Conservation (phyloP, 1,140 invertebrate species). For the Trachymyrmex septentrionalis region DNA sequence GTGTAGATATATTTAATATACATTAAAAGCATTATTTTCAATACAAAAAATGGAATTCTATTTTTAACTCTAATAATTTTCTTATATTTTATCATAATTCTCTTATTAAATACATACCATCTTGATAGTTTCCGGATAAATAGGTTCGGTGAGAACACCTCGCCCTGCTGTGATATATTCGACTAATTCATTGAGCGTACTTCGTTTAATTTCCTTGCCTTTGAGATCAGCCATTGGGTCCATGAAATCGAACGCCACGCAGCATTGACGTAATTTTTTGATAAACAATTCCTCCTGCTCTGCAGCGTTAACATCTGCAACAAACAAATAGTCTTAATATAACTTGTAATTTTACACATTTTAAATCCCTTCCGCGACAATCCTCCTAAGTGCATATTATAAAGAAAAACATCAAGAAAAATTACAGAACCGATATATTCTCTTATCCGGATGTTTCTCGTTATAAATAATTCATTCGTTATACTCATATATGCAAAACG, state of each 20-base stretch:
- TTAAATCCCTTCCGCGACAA: background rate
- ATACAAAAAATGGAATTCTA: background rate
- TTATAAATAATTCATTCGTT: constrained; percentile 31
- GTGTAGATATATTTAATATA: background rate
- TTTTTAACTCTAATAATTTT: constrained; percentile 5
- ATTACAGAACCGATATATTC: background rate
- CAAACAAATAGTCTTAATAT: constrained; percentile 30
- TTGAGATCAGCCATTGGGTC: constrained; percentile 99
- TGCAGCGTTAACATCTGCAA: constrained; percentile 95
- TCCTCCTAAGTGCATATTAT: background rate
- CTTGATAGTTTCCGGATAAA: constrained; percentile 99
- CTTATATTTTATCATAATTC: background rate
- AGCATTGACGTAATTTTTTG: constrained; percentile 98
- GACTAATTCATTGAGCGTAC: constrained; percentile 98
- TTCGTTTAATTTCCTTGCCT: constrained; percentile 99
- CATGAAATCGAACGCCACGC: constrained; percentile 99
- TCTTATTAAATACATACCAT: constrained; percentile 90
- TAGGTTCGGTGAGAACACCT: constrained; percentile 98
- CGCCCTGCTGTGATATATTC: constrained; percentile 98
- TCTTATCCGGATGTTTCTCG: background rate
- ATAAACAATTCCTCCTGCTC: constrained; percentile 99
- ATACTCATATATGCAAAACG: background rate
- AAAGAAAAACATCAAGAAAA: background rate
- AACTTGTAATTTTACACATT: background rate
- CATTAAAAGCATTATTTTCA: background rate